phyloP scores from a whole-genome alignment of 53 echinoderm and acorn worm species.

The Holothuria scabra region DNA sequence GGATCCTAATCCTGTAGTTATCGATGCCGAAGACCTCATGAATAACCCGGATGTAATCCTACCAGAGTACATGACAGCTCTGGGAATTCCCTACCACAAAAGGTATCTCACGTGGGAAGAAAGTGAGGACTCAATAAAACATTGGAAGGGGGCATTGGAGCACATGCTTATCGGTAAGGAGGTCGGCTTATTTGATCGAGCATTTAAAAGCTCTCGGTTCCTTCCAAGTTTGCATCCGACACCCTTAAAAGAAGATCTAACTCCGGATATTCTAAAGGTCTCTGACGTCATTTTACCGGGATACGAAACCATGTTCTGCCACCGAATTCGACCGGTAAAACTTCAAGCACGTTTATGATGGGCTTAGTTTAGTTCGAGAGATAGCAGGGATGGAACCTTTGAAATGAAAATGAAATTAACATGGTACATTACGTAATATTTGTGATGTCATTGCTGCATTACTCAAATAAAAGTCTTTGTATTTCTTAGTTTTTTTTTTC shows the following conservation, averaged over 20 bases:
- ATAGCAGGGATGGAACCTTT: no score
- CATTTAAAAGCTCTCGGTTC: slow-evolving; percentile 37
- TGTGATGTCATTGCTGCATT: no score
- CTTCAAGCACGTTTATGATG: no score
- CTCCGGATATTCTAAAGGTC: slow-evolving; percentile 14
- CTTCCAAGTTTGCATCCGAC: not conserved
- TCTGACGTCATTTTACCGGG: not conserved
- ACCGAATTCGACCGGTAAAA: slow-evolving; percentile 13
- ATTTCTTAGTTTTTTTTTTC: no score
- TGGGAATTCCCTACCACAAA: slow-evolving; percentile 19
- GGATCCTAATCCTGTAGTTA: slow-evolving; percentile 9
- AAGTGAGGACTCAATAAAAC: not conserved
- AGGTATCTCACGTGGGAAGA: slow-evolving; percentile 21
- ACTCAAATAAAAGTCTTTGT: no score
- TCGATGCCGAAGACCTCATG: slow-evolving; percentile 42
- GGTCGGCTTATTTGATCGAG: slow-evolving; percentile 14
- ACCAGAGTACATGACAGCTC: not conserved
- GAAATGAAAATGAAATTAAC: no score
- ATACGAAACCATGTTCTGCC: slow-evolving; percentile 18
- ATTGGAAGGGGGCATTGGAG: slow-evolving; percentile 29
- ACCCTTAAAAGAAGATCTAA: not conserved
- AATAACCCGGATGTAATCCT: slow-evolving; percentile 23
- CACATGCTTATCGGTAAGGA: slow-evolving; percentile 9
- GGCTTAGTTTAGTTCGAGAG: no score
- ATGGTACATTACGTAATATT: no score